Evolutionary conservation across 2,113 vertebrate genomes (phyloP).

Genomic region (Nansenia antarctica): DNA sequence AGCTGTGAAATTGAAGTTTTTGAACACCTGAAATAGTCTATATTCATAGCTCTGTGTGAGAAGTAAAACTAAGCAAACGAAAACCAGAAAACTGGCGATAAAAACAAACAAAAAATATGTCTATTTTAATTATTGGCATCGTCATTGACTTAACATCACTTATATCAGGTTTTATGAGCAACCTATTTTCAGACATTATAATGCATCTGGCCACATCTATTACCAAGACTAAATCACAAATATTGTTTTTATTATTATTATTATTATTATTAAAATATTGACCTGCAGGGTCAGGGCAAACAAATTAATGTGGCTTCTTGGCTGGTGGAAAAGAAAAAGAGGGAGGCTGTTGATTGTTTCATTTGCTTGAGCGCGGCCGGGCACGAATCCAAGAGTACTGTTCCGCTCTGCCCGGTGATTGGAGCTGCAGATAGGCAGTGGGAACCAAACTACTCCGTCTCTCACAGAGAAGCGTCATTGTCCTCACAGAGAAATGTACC

Average conservation of each 20-base stretch:
- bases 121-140: too few relatives aligned
- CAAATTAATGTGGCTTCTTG: slow-evolving; percentile 4
- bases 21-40: neutral
- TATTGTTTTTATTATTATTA: too few relatives aligned
- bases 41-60: neutral
- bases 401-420: slow-evolving; percentile 35
- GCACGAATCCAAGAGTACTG: slow-evolving; percentile 16
- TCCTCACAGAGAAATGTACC: slow-evolving; percentile 30
- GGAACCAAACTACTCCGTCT: slow-evolving; percentile 44
- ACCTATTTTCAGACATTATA: neutral
- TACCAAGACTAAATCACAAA: neutral
- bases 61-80: too few relatives aligned
- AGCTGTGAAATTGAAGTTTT: too few relatives aligned
- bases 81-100: too few relatives aligned
- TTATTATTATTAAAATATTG: too few relatives aligned
- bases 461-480: slow-evolving; percentile 50
- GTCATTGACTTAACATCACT: neutral
- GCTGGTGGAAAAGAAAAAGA: slow-evolving; percentile 18
- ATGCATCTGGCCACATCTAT: neutral
- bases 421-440: slow-evolving; percentile 48
- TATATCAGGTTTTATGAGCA: neutral
- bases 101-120: too few relatives aligned
- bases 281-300: neutral
- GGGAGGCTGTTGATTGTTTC: slow-evolving; percentile 34
- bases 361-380: slow-evolving; percentile 31